Percentiles rank a stretch among this genome's conserved stretches.
Conservation (phyloP, 2,113 vertebrate genomes). For the Megaleporinus macrocephalus region DNA sequence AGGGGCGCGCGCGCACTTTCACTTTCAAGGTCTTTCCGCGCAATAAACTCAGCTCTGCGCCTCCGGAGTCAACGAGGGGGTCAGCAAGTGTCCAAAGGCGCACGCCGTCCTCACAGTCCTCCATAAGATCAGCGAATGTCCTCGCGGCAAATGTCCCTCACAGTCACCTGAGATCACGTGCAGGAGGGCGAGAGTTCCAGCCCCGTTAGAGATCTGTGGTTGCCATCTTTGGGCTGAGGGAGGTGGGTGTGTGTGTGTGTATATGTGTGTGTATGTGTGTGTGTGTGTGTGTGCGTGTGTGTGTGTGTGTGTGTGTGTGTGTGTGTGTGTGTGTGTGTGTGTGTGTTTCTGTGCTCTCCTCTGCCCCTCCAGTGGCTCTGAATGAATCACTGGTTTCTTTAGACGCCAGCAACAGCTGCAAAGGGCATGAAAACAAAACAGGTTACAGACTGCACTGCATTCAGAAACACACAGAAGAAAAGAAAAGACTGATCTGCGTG, state of each 20-base stretch:
- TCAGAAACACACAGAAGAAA: background rate
- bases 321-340: too few relatives aligned
- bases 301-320: too few relatives aligned
- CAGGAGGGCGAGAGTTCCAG: conserved; percentile 56
- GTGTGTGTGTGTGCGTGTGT: conserved; percentile 22
- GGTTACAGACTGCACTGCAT: conserved; percentile 46
- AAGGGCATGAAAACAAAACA: conserved; percentile 51
- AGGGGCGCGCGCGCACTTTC: background rate
- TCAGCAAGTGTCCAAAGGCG: conserved; percentile 17
- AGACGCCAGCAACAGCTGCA: conserved; percentile 66
- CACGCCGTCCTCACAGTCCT: background rate
- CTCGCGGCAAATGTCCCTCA: conserved; percentile 41
- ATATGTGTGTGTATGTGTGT: conserved; percentile 17
- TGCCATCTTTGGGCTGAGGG: conserved; percentile 68
- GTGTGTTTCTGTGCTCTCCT: conserved; percentile 53
- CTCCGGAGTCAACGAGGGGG: background rate
- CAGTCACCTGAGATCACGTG: conserved; percentile 39
- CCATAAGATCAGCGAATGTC: conserved; percentile 24
- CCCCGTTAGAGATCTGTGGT: conserved; percentile 62
- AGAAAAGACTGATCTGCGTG: too few relatives aligned
- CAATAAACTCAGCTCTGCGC: background rate
- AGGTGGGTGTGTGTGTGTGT: conserved; percentile 34
- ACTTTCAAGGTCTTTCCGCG: background rate
- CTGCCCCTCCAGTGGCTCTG: conserved; percentile 57
- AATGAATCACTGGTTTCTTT: conserved; percentile 65